Conservation (phyloP, 2,113 vertebrate species). For the Gymnarchus niloticus region DNA sequence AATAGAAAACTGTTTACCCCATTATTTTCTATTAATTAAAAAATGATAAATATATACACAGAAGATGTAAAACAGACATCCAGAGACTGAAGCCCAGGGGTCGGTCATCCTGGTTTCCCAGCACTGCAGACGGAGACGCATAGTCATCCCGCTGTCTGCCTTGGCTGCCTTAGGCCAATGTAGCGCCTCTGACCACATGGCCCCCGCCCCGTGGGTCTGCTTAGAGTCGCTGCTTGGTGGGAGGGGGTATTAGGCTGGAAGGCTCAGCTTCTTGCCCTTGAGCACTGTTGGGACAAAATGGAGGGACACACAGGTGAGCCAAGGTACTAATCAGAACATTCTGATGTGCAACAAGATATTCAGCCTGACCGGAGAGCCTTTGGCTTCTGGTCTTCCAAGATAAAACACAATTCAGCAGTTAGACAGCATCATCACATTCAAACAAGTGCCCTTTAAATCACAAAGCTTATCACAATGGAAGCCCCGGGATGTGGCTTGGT, state of each 20-base stretch:
- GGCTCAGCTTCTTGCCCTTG: slow-evolving; percentile 99
- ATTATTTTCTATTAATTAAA: slow-evolving; percentile 70
- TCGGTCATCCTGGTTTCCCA: not conserved
- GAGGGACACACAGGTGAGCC: not conserved
- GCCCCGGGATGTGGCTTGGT: not conserved
- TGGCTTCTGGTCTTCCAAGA: not conserved
- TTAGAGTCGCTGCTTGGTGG: slow-evolving; percentile 69
- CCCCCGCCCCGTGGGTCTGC: slow-evolving; percentile 68
- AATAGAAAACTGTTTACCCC: slow-evolving; percentile 64
- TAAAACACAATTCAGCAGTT: not conserved
- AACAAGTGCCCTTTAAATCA: not conserved
- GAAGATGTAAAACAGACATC: slow-evolving; percentile 90
- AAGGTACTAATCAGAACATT: not conserved
- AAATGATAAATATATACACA: slow-evolving; percentile 74
- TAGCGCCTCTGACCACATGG: slow-evolving; percentile 69
- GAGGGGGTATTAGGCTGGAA: slow-evolving; percentile 80
- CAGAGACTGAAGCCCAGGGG: slow-evolving; percentile 32
- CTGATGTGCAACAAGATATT: not conserved
- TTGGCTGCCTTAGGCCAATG: slow-evolving; percentile 75
- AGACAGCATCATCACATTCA: not conserved
- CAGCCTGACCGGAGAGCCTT: not conserved
- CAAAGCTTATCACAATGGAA: not conserved
- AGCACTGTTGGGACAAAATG: slow-evolving; percentile 70
- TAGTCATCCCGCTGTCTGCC: slow-evolving; percentile 69
- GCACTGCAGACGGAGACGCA: slow-evolving; percentile 50